Evolutionary conservation across 2,888 invertebrate genomes (phyloP), one percentile per base, ranked within the genome.

Genomic region (Atethmia centrago): DNA sequence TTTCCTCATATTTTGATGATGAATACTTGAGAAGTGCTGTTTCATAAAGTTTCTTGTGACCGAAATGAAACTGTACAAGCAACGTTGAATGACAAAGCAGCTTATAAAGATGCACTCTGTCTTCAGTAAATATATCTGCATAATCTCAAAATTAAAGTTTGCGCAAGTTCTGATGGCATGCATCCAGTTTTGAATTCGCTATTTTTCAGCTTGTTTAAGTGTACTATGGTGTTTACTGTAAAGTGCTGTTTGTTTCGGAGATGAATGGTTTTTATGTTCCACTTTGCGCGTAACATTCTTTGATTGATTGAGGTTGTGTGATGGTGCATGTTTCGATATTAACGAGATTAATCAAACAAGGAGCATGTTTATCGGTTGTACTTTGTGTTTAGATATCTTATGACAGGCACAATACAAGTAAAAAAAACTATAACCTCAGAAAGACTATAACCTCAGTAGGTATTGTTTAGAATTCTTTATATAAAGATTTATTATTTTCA

Each of bases 1-100:
- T 83, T 83, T 79, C 81, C 82, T 88, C 85, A 87, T 89, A 90
- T 91, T 92, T 90, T 90, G 87, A 88, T 88, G 85, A 88, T 85
- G 83, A 86, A 88, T 87, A 89, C 85, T 90, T 79, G 80, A 82
- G 75, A 87, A 87, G 85, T 79, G 79, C 73, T 80, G 63, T 90
- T 89, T 87, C 84, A 87, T 88, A 87, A 88, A 90, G 88, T 86
- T 86, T 86, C 78, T 83, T 80, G 70, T 77, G 77, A 82, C 84
- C 76, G 77, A 88, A 88, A 88, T 88, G 82, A 89, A 88, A 88
- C 85, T 87, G 77, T 74, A 79, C 76, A 77, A 85, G 83, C 80
- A 71, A 76, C 70, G 79, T 84, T 82, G 88, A 87, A 85, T 85
- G 84, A 85, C 85, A 85, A 87, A 88, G 79, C 71, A 82, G 80